Percentiles rank a stretch among this genome's conserved stretches.
These are phyloP conservation scores for Xyrichtys novacula DNA, from an alignment of 2,797 vertebrate genomes.

Conservation along the genomic window DNA sequence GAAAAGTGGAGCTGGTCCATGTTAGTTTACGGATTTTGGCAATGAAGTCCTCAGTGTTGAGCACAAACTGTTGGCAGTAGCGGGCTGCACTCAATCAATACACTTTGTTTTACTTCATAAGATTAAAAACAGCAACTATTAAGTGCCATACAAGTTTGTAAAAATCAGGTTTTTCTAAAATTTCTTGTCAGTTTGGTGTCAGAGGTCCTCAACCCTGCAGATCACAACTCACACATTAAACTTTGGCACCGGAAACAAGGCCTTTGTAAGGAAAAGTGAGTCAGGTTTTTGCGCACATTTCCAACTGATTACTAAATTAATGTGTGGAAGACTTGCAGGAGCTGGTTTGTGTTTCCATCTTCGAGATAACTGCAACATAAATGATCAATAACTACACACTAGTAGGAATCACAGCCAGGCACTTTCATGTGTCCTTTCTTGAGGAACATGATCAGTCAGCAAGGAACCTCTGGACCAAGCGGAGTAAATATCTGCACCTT, in stretches of 20 bases:
- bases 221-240: conserved; percentile 26
- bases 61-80: conserved; percentile 67
- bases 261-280: conserved; percentile 15
- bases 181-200: conserved; percentile 30
- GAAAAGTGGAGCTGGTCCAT: conserved; percentile 57
- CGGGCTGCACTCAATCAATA: conserved; percentile 41
- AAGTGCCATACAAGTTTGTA: conserved; percentile 31
- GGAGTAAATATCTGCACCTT: conserved; percentile 15
- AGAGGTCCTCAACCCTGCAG: conserved; percentile 20
- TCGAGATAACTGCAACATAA: conserved; percentile 14
- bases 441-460: conserved; percentile 27
- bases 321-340: conserved; percentile 65
- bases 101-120: conserved; percentile 19
- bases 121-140: conserved; percentile 36
- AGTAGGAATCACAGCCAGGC: conserved; percentile 69
- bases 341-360: conserved; percentile 44
- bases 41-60: conserved; percentile 51
- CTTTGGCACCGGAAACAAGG: conserved; percentile 57
- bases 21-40: conserved; percentile 53
- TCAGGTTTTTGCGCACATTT: conserved; percentile 38
- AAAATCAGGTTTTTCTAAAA: conserved; percentile 20
- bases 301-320: conserved; percentile 33
- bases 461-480: conserved; percentile 19
- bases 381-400: conserved; percentile 40
- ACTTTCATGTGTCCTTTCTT: conserved; percentile 70